Percentiles rank a stretch among this genome's conserved stretches.
Conservation (phyloP, 2,797 vertebrate species). For the Anguilla obscura region DNA sequence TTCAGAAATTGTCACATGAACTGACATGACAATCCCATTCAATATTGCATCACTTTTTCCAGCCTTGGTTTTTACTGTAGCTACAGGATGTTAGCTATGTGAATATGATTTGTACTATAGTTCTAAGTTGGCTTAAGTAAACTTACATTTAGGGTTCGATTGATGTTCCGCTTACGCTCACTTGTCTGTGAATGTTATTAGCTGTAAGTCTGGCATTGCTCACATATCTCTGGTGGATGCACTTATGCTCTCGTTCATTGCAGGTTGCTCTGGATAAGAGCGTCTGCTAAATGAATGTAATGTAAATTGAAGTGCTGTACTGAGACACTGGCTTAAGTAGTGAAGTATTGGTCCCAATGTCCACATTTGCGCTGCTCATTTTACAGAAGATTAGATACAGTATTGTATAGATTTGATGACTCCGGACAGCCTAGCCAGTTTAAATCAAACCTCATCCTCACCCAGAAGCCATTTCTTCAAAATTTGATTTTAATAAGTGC, state of each 20-base stretch:
- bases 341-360: not conserved
- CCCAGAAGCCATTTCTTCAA: not conserved
- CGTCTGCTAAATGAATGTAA: not conserved
- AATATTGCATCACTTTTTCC: not conserved
- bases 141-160: slow-evolving; percentile 6
- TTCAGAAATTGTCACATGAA: not conserved
- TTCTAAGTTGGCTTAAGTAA: not conserved
- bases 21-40: not conserved
- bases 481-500: not conserved
- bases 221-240: slow-evolving; percentile 3
- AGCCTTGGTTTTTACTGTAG: not conserved
- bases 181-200: slow-evolving; percentile 9
- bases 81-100: not conserved
- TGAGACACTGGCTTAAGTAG: not conserved
- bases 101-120: not conserved
- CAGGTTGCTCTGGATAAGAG: not conserved
- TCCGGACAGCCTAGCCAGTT: not conserved
- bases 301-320: slow-evolving; percentile 2
- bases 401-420: not conserved
- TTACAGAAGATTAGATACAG: not conserved
- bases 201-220: not conserved
- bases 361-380: not conserved
- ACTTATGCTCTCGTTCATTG: not conserved
- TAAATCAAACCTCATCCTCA: not conserved
- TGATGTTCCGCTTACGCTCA: not conserved